phyloP scores from a whole-genome alignment of 1,140 invertebrate genomes.

The Drosophila pseudoananassae region DNA sequence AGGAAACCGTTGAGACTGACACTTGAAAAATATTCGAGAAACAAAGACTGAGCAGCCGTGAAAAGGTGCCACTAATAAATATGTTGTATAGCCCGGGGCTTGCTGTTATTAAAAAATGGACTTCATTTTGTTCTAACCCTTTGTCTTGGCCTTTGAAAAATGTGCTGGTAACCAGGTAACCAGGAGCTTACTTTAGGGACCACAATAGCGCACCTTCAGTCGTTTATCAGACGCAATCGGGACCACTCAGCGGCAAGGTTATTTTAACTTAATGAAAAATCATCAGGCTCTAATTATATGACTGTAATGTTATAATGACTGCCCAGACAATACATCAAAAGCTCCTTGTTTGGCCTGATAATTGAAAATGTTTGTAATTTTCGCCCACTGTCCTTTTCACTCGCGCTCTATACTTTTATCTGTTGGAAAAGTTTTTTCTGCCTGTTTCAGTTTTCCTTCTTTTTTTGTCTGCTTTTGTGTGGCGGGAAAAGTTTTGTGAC shows the following conservation, averaged over 20 bases:
- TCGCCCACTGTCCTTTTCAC: constrained; percentile 54
- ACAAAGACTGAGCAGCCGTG: constrained; percentile 10
- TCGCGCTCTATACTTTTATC: constrained; percentile 72
- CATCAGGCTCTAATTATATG: constrained; percentile 78
- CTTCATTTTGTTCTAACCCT: background rate
- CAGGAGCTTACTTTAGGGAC: background rate
- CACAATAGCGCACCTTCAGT: constrained; percentile 42
- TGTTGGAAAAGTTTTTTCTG: constrained; percentile 69
- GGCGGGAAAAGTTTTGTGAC: constrained; percentile 71
- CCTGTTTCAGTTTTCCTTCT: constrained; percentile 29
- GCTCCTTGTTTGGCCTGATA: constrained; percentile 70
- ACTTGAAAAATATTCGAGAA: constrained; percentile 62
- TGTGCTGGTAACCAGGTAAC: constrained; percentile 52
- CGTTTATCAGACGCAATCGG: constrained; percentile 60
- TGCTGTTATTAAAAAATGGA: constrained; percentile 1
- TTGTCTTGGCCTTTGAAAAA: constrained; percentile 53
- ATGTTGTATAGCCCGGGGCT: constrained; percentile 10
- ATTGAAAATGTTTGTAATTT: constrained; percentile 82
- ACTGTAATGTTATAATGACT: constrained; percentile 75
- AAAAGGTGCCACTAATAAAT: constrained; percentile 21
- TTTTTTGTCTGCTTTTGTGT: constrained; percentile 28
- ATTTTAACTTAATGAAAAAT: constrained; percentile 79
- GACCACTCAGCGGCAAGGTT: constrained; percentile 25
- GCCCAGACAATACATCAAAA: constrained; percentile 75
- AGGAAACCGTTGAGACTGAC: constrained; percentile 62